A percentile compares a stretch with the other conserved stretches of the same genome.
phyloP scores from a whole-genome alignment of 2,888 invertebrate species.

The Sipha maydis region DNA sequence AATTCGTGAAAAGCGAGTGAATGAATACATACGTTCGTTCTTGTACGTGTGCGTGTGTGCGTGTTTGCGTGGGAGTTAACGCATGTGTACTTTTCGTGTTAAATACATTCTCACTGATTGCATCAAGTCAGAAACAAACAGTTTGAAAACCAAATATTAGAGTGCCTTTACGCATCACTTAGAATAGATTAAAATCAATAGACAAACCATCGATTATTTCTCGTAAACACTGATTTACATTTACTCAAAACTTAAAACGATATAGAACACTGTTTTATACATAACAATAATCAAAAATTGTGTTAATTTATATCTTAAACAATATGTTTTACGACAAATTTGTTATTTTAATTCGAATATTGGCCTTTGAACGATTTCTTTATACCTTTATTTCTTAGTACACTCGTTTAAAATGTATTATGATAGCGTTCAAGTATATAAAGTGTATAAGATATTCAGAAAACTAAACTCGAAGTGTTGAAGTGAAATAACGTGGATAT shows the following conservation, averaged over 20 bases:
- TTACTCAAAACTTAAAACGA: neutral
- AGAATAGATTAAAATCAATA: slow-evolving; percentile 11
- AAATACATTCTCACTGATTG: slow-evolving; percentile 1
- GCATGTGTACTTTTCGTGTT: neutral
- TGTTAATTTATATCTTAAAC: too few species aligned
- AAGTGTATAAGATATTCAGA: too few species aligned
- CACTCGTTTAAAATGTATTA: too few species aligned
- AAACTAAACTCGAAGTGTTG: too few species aligned
- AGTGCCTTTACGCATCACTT: neutral
- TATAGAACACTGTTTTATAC: neutral
- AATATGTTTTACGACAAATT: too few species aligned
- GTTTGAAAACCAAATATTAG: slow-evolving; percentile 26
- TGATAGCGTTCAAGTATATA: too few species aligned
- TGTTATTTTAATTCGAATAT: too few species aligned
- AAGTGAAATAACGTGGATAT: too few species aligned
- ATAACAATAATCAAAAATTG: too few species aligned
- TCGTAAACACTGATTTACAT: neutral
- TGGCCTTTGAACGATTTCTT: too few species aligned
- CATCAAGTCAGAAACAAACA: neutral
- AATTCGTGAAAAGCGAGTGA: neutral
- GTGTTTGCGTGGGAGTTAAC: neutral
- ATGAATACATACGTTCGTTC: neutral
- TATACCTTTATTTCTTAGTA: too few species aligned
- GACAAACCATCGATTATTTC: neutral
- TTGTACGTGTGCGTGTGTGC: neutral